phyloP scores from a whole-genome alignment of 2,888 invertebrate species.

The Netelia melanura region DNA sequence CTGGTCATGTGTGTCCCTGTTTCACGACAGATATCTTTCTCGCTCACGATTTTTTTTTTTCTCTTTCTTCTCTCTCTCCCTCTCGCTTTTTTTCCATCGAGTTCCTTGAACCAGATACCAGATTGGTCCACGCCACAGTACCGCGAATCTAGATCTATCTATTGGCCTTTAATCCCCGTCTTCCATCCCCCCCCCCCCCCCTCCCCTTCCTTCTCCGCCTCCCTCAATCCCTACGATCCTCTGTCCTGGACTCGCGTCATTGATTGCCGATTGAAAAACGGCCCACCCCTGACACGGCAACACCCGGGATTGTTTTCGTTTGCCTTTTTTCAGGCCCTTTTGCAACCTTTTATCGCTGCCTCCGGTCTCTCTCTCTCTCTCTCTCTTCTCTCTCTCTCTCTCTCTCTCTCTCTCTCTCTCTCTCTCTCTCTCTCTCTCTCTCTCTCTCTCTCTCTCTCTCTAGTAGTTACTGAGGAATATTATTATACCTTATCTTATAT shows the following conservation, averaged over 20 bases:
- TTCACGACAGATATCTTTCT: conserved; percentile 58
- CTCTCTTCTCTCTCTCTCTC: too few species aligned
- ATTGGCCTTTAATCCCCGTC: conserved; percentile 81
- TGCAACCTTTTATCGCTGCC: conserved; percentile 50
- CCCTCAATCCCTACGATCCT: conserved; percentile 23
- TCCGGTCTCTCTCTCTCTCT: conserved; percentile 23
- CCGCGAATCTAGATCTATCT: conserved; percentile 84
- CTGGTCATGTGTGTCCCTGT: conserved; percentile 56
- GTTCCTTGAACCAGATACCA: conserved; percentile 85
- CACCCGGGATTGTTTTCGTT: conserved; percentile 47
- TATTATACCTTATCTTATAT: too few species aligned
- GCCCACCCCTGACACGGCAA: conserved; percentile 71
- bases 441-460: too few species aligned
- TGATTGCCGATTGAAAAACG: conserved; percentile 82
- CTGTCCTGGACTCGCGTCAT: conserved; percentile 79
- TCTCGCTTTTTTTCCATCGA: conserved; percentile 72
- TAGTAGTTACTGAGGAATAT: too few species aligned
- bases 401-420: neutral
- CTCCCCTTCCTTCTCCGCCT: neutral
- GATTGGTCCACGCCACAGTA: conserved; percentile 82
- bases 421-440: neutral
- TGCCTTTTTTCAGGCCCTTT: conserved; percentile 54
- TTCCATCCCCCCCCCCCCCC: conserved; percentile 35
- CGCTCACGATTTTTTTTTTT: conserved; percentile 33
- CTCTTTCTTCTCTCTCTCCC: conserved; percentile 18